These are phyloP conservation scores for Gallinago nigripennis DNA, from an alignment of 2,797 vertebrate genomes.

Conservation along the genomic window DNA sequence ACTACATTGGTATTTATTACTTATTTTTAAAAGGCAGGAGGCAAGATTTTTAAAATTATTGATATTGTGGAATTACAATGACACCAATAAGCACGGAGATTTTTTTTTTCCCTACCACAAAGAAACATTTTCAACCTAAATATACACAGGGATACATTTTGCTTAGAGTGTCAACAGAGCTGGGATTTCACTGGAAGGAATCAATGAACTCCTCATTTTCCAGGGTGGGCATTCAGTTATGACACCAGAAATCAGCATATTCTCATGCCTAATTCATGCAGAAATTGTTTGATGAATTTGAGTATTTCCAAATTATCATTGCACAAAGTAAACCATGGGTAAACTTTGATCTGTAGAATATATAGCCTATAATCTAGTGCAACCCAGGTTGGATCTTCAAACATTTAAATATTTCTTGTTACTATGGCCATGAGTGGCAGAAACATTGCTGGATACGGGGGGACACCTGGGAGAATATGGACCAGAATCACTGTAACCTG, in stretches of 20 bases:
- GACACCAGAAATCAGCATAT: neutral
- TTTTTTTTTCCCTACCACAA: neutral
- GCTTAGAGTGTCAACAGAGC: neutral
- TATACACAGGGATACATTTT: neutral
- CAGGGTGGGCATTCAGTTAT: neutral
- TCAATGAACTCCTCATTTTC: neutral
- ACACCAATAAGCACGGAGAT: accelerated
- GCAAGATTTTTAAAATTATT: neutral
- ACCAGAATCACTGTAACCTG: neutral
- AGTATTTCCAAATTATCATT: neutral
- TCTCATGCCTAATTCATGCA: neutral
- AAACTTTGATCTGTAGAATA: neutral
- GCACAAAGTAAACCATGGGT: neutral
- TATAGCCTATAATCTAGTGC: neutral
- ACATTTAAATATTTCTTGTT: neutral
- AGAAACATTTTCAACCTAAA: neutral
- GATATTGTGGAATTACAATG: neutral
- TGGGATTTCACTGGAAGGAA: neutral
- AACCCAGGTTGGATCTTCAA: neutral
- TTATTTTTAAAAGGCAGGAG: neutral
- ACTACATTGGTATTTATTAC: neutral
- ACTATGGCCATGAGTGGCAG: neutral
- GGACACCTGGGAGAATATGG: neutral
- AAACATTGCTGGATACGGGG: neutral
- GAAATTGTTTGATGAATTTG: neutral